Base-by-base conservation (phyloP, 2,888 invertebrate species). In the Synanthedon myopaeformis region DNA sequence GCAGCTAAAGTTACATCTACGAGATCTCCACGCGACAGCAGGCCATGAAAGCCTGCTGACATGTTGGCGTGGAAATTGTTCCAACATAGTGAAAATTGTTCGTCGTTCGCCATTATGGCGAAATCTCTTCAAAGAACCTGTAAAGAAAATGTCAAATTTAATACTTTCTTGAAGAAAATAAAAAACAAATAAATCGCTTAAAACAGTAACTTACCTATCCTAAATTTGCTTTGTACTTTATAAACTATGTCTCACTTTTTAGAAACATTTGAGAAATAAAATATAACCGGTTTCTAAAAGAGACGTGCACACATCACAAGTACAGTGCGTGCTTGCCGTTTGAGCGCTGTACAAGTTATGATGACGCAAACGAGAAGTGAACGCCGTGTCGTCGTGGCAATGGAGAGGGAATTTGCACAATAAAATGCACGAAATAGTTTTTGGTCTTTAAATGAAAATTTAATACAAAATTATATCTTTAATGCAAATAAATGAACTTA, bases 11-110 rank as follows among this genome's bases (percentile, higher is more conserved):
- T 92, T 56, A 92, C 92, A 65, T 92, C 92, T 63, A 92, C 92
- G 67, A 92, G 78, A 76, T 91, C 91, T 60, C 91, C 92, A 75
- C 91, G 90, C 72, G 91, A 90, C 78, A 92, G 80, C 74, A 92
- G 90, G 77, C 91, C 91, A 69, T 92, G 92, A 75, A 92, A 92
- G 67, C 92, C 92, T 77, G 91, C 90, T 59, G 92, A 91, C 86
- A 92, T 89, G 70, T 92, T 92, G 61, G 91, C 90, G 83, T 91
- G 92, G 87, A 92, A 92, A 86, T 92, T 92, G 86, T 92, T 92
- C 92, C 92, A 92, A 86, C 92, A 91, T 83, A 92, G 82, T 78
- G 92, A 92, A 85, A 91, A 91, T 76, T 91, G 91, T 86, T 91
- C 91, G 88, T 91, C 91, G 87, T 91, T 91, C 91, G 91, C 91